Conservation (phyloP, 2,113 vertebrate genomes). For the Amblyornis subalaris region DNA sequence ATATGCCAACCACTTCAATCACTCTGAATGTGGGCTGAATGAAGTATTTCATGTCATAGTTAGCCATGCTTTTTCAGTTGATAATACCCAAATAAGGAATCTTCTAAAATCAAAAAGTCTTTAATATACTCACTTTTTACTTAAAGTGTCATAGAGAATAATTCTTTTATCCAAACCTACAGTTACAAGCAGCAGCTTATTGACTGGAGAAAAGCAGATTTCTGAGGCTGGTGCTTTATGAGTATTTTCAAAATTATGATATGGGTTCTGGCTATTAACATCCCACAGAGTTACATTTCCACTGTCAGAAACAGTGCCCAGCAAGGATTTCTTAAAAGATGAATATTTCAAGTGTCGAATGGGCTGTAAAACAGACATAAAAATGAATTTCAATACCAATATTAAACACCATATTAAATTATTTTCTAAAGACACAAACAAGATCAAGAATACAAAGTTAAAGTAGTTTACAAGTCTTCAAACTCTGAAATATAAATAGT, state of each 20-base stretch:
- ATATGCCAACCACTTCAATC: neutral
- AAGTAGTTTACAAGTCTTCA: neutral
- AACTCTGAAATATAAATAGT: neutral
- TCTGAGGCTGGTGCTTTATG: conserved; percentile 93
- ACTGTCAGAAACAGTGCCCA: conserved; percentile 90
- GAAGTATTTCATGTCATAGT: neutral
- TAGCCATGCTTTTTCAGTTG: neutral
- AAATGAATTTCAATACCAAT: neutral
- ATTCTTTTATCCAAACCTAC: conserved; percentile 97
- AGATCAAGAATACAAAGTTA: neutral
- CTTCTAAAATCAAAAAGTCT: neutral
- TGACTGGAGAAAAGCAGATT: conserved; percentile 92
- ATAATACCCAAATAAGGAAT: neutral
- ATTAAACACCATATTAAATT: neutral
- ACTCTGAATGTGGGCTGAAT: neutral
- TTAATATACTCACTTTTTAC: conserved; percentile 87
- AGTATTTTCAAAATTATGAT: conserved; percentile 83
- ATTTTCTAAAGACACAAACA: neutral
- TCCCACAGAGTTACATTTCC: conserved; percentile 93
- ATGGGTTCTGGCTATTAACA: conserved; percentile 85
- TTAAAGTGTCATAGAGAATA: conserved; percentile 91
- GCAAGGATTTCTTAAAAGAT: conserved; percentile 84
- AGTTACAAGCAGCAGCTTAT: conserved; percentile 89
- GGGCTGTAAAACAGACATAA: conserved; percentile 75
- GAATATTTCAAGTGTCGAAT: conserved; percentile 90